Conservation (phyloP, 2,113 vertebrate genomes). For the Channa maculata region DNA sequence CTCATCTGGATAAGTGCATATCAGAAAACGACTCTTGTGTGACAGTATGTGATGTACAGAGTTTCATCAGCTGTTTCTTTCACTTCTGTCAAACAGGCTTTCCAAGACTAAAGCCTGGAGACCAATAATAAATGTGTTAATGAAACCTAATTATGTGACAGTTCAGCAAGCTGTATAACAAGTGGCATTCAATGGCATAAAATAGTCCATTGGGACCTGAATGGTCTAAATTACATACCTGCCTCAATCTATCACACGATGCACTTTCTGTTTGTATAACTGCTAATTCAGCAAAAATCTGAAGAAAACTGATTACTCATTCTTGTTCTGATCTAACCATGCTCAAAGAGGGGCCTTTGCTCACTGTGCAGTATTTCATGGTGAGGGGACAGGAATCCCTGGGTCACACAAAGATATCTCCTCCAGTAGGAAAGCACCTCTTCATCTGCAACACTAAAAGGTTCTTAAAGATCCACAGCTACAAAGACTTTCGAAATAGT, state of each 20-base stretch:
- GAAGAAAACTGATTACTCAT: conserved; percentile 31
- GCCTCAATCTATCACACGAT: conserved; percentile 38
- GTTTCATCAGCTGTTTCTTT: conserved; percentile 20
- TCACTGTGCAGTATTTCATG: conserved; percentile 39
- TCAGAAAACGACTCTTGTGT: not conserved
- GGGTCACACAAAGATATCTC: conserved; percentile 44
- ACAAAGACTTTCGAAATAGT: conserved; percentile 59
- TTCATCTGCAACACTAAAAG: conserved; percentile 53
- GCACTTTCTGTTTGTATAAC: conserved; percentile 21
- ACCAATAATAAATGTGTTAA: conserved; percentile 38
- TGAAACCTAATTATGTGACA: conserved; percentile 45
- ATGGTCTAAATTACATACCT: conserved; percentile 44
- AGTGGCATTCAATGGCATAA: conserved; percentile 24
- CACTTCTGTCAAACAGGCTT: not conserved
- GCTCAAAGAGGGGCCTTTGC: conserved; percentile 3
- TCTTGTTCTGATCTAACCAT: conserved; percentile 34
- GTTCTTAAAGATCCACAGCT: conserved; percentile 55
- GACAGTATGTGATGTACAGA: not conserved
- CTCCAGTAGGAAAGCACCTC: conserved; percentile 35
- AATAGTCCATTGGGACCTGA: conserved; percentile 28
- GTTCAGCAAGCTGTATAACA: conserved; percentile 47
- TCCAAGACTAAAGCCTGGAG: conserved; percentile 12
- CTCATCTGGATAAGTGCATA: no score
- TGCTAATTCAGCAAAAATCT: conserved; percentile 44
- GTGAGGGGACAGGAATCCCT: conserved; percentile 25